A percentile compares a stretch with the other conserved stretches of the same genome.
Conservation (phyloP, 2,797 vertebrate species). For the Ataeniobius toweri region DNA sequence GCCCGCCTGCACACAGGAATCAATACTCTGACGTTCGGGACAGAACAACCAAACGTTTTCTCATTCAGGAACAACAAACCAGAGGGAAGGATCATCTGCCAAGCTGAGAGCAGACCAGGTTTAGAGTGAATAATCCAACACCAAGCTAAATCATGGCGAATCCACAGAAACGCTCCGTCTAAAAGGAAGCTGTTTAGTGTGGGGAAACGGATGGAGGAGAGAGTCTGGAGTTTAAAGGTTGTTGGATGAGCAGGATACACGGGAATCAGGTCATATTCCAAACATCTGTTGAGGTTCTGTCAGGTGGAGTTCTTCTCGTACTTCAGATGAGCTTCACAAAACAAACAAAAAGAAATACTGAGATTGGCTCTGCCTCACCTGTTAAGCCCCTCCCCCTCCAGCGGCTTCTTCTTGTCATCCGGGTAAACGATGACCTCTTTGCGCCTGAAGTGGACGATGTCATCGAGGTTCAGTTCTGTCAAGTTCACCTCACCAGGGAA, state of each 20-base stretch:
- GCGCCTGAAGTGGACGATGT: conserved; percentile 92
- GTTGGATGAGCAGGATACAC: neutral
- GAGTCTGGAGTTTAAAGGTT: neutral
- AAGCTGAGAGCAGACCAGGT: too few relatives aligned
- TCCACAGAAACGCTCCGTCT: neutral
- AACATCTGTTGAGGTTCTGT: too few relatives aligned
- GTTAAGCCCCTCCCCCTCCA: conserved; percentile 90
- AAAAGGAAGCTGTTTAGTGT: too few relatives aligned
- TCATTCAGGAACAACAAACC: too few relatives aligned
- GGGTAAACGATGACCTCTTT: conserved; percentile 97
- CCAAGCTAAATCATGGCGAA: neutral
- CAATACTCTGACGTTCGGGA: neutral
- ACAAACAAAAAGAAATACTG: too few relatives aligned
- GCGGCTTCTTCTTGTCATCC: conserved; percentile 89
- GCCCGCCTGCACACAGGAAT: conserved; percentile 79
- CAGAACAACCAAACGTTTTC: too few relatives aligned
- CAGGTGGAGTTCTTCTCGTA: neutral
- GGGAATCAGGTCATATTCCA: neutral
- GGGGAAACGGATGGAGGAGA: too few relatives aligned
- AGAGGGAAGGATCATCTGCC: too few relatives aligned
- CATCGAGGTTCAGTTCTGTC: conserved; percentile 89
- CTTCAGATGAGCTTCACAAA: too few relatives aligned
- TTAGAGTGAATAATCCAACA: too few relatives aligned
- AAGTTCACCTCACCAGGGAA: conserved; percentile 91
- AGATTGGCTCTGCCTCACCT: conserved; percentile 73